These are phyloP conservation scores for Hypomecis punctinalis DNA, from an alignment of 2,888 invertebrate species.

Conservation along the genomic window DNA sequence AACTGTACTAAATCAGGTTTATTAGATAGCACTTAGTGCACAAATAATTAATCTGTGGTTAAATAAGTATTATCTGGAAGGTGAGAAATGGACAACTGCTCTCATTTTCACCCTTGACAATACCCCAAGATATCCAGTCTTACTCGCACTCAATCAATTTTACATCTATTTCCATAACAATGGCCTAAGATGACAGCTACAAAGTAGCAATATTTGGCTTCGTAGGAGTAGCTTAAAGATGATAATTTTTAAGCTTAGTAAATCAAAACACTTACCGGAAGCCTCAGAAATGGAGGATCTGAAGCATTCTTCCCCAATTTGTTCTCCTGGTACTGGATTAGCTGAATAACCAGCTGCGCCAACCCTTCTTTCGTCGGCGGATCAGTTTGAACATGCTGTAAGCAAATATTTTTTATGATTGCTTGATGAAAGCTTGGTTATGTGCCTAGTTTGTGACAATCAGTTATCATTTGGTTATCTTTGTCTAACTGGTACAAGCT, in stretches of 20 bases:
- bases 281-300: conserved; percentile 94
- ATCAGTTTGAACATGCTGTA: conserved; percentile 95
- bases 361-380: conserved; percentile 97
- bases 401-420: conserved; percentile 42
- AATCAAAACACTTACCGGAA: conserved; percentile 88
- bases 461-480: neutral
- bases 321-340: conserved; percentile 98
- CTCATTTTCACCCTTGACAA: too few relatives aligned
- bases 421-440: neutral
- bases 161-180: too few relatives aligned
- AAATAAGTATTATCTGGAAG: too few relatives aligned
- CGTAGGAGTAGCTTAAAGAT: neutral
- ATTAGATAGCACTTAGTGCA: too few relatives aligned
- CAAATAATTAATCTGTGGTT: too few relatives aligned
- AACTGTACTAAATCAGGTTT: too few relatives aligned
- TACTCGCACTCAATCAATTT: too few relatives aligned
- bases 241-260: neutral
- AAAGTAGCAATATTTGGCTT: too few relatives aligned
- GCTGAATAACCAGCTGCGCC: conserved; percentile 92
- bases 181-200: too few relatives aligned
- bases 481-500: neutral
- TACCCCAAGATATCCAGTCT: too few relatives aligned
- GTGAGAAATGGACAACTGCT: too few relatives aligned
- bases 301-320: conserved; percentile 96
- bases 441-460: neutral